Base-by-base conservation (phyloP, 2,113 vertebrate genomes). In the Channa argus region DNA sequence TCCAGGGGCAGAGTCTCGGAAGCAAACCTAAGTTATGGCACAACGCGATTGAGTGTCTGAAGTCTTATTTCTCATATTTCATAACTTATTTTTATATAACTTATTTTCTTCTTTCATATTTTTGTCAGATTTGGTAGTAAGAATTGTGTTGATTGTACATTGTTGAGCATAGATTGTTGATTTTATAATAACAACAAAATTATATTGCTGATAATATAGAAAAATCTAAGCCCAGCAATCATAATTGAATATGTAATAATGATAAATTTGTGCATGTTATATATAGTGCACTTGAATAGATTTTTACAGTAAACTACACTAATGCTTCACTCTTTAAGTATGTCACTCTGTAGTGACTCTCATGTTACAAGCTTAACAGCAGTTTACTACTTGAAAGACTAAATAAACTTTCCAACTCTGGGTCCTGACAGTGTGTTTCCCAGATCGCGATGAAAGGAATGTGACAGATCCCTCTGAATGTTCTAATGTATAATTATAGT, bases 1-100 rank as follows among this genome's bases (percentile, higher is more conserved):
- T 82, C 79, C 69, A 67, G 67, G 77, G 88, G 79, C 79, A 67
- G 55, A 69, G 60, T 74, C 73, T 83, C 24, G 68, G 84, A 88
- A 74, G 78, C 65, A 74, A 69, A 83, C 54, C 41, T 33, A 64
- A 77, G 24, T 24, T 24, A 24, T 24, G 69, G 52, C 66, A 73
- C 69, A 80, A 67, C 24, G 67, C 46, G 71, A 75, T 24, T 5
- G 15, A 62, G 55, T 37, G 52, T 67, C 74, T 69, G 15, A 68
- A 74, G 47, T 24, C 5, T 24, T 67, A 33, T 50, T 37, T 51
- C 70, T 79, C 51, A 54, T 61, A 60, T 85, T 76, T 82, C 51
- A 77, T 15, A 37, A 60, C 11, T 63, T 70, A 63, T 63, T 79
- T 11, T 65, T 49, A n/a, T n/a, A 77, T 15, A 37, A 60, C 11